A percentile compares a stretch with the other conserved stretches of the same genome.
phyloP scores from a whole-genome alignment of 2,113 vertebrate genomes.

The Eublepharis macularius region DNA sequence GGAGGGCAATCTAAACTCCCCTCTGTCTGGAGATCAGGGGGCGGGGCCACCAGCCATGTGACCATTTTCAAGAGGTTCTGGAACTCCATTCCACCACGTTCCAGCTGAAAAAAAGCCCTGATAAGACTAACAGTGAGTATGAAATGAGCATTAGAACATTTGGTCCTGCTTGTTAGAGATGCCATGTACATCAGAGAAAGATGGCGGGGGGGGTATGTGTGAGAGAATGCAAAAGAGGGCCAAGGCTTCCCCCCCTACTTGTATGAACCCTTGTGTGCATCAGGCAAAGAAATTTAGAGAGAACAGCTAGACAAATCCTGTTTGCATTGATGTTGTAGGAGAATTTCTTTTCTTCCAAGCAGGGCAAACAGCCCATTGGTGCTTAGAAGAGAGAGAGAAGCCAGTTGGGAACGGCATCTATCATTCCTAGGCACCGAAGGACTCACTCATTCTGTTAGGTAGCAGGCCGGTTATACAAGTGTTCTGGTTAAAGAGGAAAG shows the following conservation, averaged over 20 bases:
- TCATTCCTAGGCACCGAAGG: neutral
- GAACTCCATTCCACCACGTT: too few relatives aligned
- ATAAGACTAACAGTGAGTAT: too few relatives aligned
- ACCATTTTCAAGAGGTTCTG: too few relatives aligned
- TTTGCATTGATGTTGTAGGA: neutral
- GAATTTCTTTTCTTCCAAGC: neutral
- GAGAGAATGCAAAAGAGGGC: neutral
- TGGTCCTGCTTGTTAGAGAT: too few relatives aligned
- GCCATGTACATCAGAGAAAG: too few relatives aligned
- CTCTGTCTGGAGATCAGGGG: too few relatives aligned
- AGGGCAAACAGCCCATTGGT: neutral
- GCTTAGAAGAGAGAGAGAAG: slow-evolving; percentile 26
- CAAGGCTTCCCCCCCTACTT: neutral
- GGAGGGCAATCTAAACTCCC: too few relatives aligned
- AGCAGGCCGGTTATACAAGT: neutral
- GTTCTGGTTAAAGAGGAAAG: neutral
- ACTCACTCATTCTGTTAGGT: neutral
- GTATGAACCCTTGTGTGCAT: neutral
- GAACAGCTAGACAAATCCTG: neutral
- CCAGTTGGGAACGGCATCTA: neutral
- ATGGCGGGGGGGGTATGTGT: too few relatives aligned
- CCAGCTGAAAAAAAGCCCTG: too few relatives aligned
- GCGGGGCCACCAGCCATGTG: too few relatives aligned
- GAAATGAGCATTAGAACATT: too few relatives aligned
- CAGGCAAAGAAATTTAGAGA: neutral